phyloP scores from a whole-genome alignment of 2,888 invertebrate genomes.

The Aleiodes testaceus region DNA sequence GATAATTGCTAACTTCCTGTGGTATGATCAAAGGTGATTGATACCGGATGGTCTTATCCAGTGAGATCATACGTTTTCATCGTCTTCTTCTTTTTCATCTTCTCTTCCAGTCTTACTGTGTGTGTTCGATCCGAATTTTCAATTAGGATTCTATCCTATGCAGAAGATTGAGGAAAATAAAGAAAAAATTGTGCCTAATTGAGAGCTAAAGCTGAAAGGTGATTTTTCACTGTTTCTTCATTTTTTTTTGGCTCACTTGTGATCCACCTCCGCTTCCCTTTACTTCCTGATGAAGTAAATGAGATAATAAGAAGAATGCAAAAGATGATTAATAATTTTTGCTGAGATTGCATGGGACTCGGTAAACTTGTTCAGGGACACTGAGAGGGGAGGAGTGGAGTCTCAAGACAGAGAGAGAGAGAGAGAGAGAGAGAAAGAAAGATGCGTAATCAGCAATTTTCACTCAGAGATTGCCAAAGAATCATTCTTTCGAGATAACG shows the following conservation, averaged over 20 bases:
- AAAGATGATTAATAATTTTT: slow-evolving; percentile 3
- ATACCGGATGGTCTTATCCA: slow-evolving; percentile 27
- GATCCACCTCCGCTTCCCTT: background rate
- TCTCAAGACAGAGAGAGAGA: slow-evolving; percentile 9
- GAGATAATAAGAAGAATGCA: background rate
- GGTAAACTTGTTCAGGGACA: background rate
- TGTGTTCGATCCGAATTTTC: background rate
- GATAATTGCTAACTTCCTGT: slow-evolving; percentile 24
- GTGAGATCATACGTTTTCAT: slow-evolving; percentile 6
- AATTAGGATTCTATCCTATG: background rate
- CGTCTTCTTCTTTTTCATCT: background rate
- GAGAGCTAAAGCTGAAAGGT: background rate
- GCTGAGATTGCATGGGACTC: slow-evolving; percentile 17
- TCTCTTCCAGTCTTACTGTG: background rate
- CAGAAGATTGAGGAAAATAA: background rate
- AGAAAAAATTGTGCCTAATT: background rate
- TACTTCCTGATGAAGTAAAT: background rate
- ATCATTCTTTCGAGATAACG: slow-evolving; percentile 57
- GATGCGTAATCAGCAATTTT: slow-evolving; percentile 56
- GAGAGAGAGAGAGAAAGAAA: slow-evolving; percentile 2
- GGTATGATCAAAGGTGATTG: slow-evolving; percentile 6
- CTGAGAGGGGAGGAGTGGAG: background rate
- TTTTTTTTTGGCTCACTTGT: background rate
- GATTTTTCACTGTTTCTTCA: background rate
- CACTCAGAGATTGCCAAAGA: slow-evolving; percentile 50